Evolutionary conservation across 2,888 invertebrate species (phyloP).

Genomic region (Sepioteuthis lessoniana): DNA sequence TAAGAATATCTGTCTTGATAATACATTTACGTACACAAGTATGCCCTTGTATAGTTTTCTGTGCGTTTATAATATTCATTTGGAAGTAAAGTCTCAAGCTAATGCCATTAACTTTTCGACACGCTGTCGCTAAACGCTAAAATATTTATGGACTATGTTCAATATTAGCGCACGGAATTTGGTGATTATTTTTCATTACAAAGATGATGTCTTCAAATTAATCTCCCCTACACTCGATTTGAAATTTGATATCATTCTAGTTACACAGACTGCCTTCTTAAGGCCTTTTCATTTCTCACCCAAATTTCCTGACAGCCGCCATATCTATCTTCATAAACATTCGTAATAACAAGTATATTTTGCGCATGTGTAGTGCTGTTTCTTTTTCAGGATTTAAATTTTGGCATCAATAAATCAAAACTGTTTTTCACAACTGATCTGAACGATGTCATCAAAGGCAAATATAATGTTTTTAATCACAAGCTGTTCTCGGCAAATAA

Average conservation of each 20-base stretch:
- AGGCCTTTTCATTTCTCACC: background rate
- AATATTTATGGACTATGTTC: conserved; percentile 3
- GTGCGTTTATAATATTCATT: too few species aligned
- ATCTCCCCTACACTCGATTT: background rate
- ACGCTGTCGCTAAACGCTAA: background rate
- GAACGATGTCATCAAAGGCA: background rate
- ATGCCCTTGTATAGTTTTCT: too few species aligned
- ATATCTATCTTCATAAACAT: background rate
- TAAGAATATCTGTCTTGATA: too few species aligned
- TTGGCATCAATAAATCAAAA: background rate
- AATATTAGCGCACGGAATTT: background rate
- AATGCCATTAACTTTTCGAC: background rate
- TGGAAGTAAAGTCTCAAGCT: too few species aligned
- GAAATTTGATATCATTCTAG: conserved; percentile 2
- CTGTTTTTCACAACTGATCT: background rate
- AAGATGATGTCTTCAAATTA: background rate
- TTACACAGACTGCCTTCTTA: background rate
- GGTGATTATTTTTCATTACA: background rate
- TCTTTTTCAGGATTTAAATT: background rate
- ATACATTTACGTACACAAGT: too few species aligned
- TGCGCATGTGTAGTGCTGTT: background rate
- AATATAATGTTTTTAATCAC: background rate
- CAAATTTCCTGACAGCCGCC: background rate
- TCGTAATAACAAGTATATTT: background rate
- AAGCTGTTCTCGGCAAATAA: background rate